Base-by-base conservation (phyloP, 2,113 vertebrate species). In the Pyrgilauda ruficollis region DNA sequence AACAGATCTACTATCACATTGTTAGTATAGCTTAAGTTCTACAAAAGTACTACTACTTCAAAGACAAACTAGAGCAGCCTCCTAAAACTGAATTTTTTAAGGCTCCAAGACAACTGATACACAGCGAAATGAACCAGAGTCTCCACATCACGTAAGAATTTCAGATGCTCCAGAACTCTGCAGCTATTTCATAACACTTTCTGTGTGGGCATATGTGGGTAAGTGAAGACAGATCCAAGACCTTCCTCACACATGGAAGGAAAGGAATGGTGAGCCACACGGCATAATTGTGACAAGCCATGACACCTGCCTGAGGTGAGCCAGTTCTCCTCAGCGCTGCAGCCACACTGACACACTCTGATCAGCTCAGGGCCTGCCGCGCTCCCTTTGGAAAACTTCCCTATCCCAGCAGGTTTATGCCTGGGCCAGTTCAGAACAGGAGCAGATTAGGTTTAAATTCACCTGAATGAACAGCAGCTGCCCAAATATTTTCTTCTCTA, bases 141-240 rank as follows among this genome's bases (percentile, higher is more conserved):
- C 11, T 56, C 53, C 62, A 52, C 16, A 30, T 35, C 20, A 43
- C 2, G 1, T 13, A 23, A 61, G 56, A 47, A 75, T 33, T 70
- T 56, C 52, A 27, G 52, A 19, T n/a, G 14, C 30, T 64, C 56
- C 62, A 82, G 58, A 61, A 58, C 11, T 15, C 56, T 37, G 26
- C 16, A 61, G n/a, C n/a, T 37, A 13, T 21, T 61, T 63, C 35
- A 7, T 2, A 23, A 35, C 35, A 20, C 11, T 61, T n/a, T n/a
- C 39, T n/a, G 9, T 15, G 28, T 10, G 17, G 35, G 16, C 3
- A 5, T 6, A 6, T 11, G 18, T 13, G 27, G 26, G 1, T 50
- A 16, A 61, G 18, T 24, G 30, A 66, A 55, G 46, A 17, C 13
- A 31, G 31, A 79, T 20, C 23, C 69, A 52, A 90, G 28, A 33